phyloP scores from a whole-genome alignment of 2,888 invertebrate species.

The Iphiclides podalirius region DNA sequence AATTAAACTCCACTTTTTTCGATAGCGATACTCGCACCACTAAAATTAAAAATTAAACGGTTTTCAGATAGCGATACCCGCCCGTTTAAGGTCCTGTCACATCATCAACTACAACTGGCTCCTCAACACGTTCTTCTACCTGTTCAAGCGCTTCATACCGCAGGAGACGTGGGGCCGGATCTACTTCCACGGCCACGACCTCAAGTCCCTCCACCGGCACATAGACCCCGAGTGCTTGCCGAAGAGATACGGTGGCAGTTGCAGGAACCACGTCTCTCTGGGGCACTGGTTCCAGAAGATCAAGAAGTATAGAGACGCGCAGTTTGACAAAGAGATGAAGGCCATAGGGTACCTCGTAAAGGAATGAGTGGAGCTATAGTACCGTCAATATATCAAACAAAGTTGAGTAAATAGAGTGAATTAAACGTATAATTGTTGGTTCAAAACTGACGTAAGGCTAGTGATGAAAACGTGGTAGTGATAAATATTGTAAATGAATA shows the following conservation, averaged over 20 bases:
- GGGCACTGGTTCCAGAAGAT: slow-evolving; percentile 80
- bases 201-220: slow-evolving; percentile 61
- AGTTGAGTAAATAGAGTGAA: no score
- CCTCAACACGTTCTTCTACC: slow-evolving; percentile 86
- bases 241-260: slow-evolving; percentile 65
- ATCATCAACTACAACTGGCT: slow-evolving; percentile 90
- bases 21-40: no score
- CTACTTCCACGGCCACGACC: slow-evolving; percentile 61
- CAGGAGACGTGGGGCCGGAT: slow-evolving; percentile 78
- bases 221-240: slow-evolving; percentile 54
- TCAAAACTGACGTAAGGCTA: no score
- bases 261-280: slow-evolving; percentile 75
- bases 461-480: not conserved
- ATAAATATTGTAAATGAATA: not conserved
- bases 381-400: no score
- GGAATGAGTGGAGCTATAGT: no score
- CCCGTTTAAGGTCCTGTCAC: slow-evolving; percentile 84
- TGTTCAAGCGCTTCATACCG: slow-evolving; percentile 88
- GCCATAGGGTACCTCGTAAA: slow-evolving; percentile 82
- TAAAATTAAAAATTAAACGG: no score
- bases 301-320: slow-evolving; percentile 65
- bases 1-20: no score
- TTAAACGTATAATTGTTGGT: no score
- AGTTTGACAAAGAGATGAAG: slow-evolving; percentile 82
- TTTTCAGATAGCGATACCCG: slow-evolving; percentile 83